Percentiles rank a stretch among this genome's conserved stretches.
Conservation (phyloP, 1,140 invertebrate species). For the Leptinotarsa texana region DNA sequence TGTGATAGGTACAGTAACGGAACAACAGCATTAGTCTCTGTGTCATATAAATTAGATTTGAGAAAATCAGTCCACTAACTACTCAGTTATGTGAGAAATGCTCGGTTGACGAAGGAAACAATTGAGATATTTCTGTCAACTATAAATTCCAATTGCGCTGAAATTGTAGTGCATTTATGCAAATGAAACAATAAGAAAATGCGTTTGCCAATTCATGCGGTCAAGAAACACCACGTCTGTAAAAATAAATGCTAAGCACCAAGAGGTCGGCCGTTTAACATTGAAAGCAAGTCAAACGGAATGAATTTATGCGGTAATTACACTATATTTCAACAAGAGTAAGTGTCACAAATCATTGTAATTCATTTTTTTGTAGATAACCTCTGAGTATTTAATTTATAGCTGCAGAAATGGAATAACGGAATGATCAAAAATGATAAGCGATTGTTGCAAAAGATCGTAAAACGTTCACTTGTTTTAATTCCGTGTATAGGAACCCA, state of each 20-base stretch:
- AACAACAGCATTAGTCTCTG: no score
- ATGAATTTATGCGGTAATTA: conserved; percentile 8
- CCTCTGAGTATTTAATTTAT: not conserved
- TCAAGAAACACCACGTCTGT: conserved; percentile 7
- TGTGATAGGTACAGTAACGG: no score
- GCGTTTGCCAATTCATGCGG: not conserved
- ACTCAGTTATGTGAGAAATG: no score
- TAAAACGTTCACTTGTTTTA: not conserved
- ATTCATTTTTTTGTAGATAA: not conserved
- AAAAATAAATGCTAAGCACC: not conserved
- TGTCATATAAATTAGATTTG: no score
- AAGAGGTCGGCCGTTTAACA: conserved; percentile 2
- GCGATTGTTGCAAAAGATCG: not conserved
- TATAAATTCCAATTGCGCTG: not conserved
- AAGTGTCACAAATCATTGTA: not conserved
- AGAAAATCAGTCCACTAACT: no score
- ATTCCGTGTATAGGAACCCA: not conserved
- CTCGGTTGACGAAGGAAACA: not conserved
- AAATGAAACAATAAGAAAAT: not conserved
- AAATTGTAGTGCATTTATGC: not conserved
- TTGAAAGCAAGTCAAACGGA: not conserved
- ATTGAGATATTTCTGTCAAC: conserved; percentile 3
- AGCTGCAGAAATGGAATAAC: not conserved
- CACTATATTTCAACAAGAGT: not conserved
- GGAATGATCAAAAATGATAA: not conserved